Evolutionary conservation across 1,140 invertebrate species (phyloP).

Genomic region (Eurosta solidaginis): DNA sequence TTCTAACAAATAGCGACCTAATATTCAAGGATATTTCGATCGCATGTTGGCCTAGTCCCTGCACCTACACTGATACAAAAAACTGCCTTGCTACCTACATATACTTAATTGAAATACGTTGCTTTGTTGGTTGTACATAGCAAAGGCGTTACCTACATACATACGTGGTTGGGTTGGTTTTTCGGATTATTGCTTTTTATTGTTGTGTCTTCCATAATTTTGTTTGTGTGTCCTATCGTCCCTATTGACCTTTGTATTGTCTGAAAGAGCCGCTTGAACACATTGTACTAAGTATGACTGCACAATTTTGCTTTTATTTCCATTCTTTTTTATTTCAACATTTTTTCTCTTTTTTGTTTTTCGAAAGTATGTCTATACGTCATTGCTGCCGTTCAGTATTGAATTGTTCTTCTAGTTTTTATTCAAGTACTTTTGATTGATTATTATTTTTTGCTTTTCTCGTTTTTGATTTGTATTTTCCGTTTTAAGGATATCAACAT

Average conservation of each 20-base stretch:
- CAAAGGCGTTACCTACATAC: constrained; percentile 15
- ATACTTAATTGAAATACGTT: neutral
- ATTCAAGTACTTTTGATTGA: too few species aligned
- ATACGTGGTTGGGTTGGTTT: neutral
- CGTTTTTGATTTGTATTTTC: neutral
- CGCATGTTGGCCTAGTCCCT: constrained; percentile 2
- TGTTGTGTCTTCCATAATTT: too few species aligned
- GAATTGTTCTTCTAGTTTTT: neutral
- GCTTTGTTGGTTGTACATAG: neutral
- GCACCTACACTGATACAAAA: neutral
- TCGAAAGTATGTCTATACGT: too few species aligned
- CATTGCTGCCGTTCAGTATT: neutral
- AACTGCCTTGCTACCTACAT: neutral
- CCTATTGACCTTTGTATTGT: neutral
- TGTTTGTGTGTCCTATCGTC: neutral
- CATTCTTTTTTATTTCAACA: too few species aligned
- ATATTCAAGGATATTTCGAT: constrained; percentile 12
- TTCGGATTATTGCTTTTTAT: neutral
- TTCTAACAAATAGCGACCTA: too few species aligned
- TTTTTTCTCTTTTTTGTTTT: neutral
- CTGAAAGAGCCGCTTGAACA: neutral
- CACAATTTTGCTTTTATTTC: neutral
- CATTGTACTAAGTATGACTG: neutral
- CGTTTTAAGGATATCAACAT: neutral
- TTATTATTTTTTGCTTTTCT: too few species aligned